Conservation (phyloP, 2,888 invertebrate genomes). For the Lepeophtheirus nordmannii region DNA sequence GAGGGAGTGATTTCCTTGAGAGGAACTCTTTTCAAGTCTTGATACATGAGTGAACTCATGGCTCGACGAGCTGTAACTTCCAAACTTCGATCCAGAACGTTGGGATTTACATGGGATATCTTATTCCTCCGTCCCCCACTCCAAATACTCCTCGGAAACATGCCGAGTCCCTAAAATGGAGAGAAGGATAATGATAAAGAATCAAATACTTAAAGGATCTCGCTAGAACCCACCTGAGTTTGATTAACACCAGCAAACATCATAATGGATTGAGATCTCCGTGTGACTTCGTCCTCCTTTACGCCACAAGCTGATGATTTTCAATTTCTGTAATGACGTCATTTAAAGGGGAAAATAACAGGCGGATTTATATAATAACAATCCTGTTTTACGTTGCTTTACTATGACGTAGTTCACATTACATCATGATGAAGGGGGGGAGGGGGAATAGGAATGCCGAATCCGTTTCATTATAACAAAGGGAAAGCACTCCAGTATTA, state of each 20-base stretch:
- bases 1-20: not conserved
- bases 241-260: not conserved
- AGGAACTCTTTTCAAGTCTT: not conserved
- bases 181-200: not conserved
- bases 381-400: too few species aligned
- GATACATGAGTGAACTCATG: not conserved
- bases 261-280: not conserved
- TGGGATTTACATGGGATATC: not conserved
- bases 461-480: too few species aligned
- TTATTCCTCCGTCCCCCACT: not conserved
- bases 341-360: too few species aligned
- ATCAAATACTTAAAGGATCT: too few species aligned
- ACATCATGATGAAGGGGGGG: too few species aligned
- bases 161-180: not conserved
- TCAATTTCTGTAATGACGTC: too few species aligned
- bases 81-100: not conserved
- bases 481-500: too few species aligned
- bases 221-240: not conserved
- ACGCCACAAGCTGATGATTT: too few species aligned
- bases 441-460: too few species aligned
- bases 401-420: too few species aligned
- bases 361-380: too few species aligned
- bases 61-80: not conserved
- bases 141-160: slow-evolving; percentile 2
- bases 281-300: too few species aligned